phyloP scores from a whole-genome alignment of 2,888 invertebrate species.

The Polydesmus complanatus region DNA sequence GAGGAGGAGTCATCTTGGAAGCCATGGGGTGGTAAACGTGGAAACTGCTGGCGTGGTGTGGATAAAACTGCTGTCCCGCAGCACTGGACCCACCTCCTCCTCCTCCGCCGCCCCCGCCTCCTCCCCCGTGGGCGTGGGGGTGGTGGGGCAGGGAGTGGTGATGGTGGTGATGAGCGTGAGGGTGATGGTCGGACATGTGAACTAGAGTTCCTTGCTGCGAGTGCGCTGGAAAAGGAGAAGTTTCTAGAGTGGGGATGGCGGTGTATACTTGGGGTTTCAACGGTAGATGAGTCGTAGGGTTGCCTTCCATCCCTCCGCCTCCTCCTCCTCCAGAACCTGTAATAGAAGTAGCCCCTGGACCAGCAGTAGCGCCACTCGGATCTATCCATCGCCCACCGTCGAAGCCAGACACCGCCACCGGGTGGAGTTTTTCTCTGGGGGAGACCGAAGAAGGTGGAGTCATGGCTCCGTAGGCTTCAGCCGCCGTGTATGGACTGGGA shows the following conservation, averaged over 20 bases:
- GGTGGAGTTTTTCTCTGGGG: conserved; percentile 61
- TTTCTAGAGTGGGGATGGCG: conserved; percentile 14
- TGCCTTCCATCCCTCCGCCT: conserved; percentile 30
- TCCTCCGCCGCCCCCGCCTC: conserved; percentile 20
- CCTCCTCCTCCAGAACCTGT: neutral
- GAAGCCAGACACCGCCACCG: conserved; percentile 20
- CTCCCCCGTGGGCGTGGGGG: conserved; percentile 32
- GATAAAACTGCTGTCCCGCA: conserved; percentile 23
- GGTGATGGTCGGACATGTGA: conserved; percentile 25
- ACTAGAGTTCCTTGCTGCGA: conserved; percentile 12
- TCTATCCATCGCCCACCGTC: conserved; percentile 18
- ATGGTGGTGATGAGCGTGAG: conserved; percentile 36
- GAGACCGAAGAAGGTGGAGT: conserved; percentile 95
- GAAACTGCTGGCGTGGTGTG: conserved; percentile 56
- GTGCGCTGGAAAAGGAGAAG: conserved; percentile 15
- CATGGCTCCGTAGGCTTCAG: conserved; percentile 58
- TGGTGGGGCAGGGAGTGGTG: conserved; percentile 45
- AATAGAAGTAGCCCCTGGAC: conserved; percentile 27
- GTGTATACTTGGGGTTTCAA: conserved; percentile 83
- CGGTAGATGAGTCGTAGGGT: conserved; percentile 53
- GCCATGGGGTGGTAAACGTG: conserved; percentile 64
- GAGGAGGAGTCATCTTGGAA: conserved; percentile 25
- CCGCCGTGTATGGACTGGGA: conserved; percentile 22
- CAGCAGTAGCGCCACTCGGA: conserved; percentile 3
- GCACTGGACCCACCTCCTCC: conserved; percentile 80